phyloP scores from a whole-genome alignment of 1,140 invertebrate genomes.

The Cyclargus thomasi region DNA sequence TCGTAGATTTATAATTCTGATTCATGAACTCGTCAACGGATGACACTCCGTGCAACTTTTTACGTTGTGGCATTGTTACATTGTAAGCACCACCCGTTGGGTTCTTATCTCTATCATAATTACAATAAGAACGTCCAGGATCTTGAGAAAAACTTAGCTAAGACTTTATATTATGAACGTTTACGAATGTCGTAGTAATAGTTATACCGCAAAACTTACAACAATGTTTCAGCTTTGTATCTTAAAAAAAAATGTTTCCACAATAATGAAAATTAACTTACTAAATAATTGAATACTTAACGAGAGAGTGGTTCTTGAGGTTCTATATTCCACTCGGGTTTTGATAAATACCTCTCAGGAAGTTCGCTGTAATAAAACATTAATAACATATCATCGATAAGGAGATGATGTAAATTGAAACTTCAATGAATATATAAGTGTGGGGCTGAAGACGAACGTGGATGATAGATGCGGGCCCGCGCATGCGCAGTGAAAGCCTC shows the following conservation, averaged over 20 bases:
- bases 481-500: slow-evolving; percentile 55
- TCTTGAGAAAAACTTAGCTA: not conserved
- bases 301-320: not conserved
- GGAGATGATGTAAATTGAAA: slow-evolving; percentile 4
- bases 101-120: not conserved
- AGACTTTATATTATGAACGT: not conserved
- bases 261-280: not conserved
- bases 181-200: not conserved
- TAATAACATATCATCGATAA: not conserved
- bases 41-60: not conserved
- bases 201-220: too few relatives aligned
- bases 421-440: slow-evolving; percentile 14
- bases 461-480: slow-evolving; percentile 49
- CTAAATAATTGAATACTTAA: not conserved
- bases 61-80: not conserved
- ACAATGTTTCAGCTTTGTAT: too few relatives aligned
- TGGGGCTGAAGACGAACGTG: slow-evolving; percentile 28
- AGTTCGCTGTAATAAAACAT: not conserved
- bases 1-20: not conserved
- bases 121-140: not conserved
- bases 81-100: not conserved
- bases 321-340: not conserved
- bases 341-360: not conserved
- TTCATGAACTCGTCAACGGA: not conserved
- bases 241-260: too few relatives aligned